phyloP scores from a whole-genome alignment of 2,797 vertebrate species.

The Lepidocolaptes lacrymiger region DNA sequence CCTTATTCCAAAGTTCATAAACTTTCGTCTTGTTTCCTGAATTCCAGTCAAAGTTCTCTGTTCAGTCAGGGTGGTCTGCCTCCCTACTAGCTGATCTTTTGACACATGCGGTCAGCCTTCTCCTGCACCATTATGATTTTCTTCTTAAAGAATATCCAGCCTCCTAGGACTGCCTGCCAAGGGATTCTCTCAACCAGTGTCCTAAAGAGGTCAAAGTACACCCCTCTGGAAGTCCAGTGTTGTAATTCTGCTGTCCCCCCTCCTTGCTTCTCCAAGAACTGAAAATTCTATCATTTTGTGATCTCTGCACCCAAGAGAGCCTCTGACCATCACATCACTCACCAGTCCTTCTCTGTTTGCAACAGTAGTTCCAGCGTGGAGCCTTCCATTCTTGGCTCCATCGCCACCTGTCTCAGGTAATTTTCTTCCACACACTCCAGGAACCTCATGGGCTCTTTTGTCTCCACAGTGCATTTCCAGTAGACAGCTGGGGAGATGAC shows the following conservation, averaged over 20 bases:
- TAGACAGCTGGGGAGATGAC: not conserved
- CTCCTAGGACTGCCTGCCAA: not conserved
- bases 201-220: not conserved
- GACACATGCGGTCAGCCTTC: not conserved
- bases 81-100: not conserved
- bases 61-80: not conserved
- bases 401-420: not conserved
- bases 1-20: not conserved
- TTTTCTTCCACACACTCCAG: not conserved
- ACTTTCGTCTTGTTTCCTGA: not conserved
- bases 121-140: not conserved
- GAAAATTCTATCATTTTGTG: not conserved
- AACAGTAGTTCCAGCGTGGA: not conserved
- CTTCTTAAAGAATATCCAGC: not conserved
- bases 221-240: not conserved
- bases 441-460: not conserved
- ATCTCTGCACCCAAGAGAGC: not conserved
- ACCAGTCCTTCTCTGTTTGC: not conserved
- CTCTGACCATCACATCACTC: not conserved
- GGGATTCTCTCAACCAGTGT: not conserved
- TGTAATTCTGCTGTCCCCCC: accelerated
- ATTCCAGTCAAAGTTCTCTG: not conserved
- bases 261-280: not conserved
- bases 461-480: not conserved
- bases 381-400: not conserved